phyloP scores from a whole-genome alignment of 2,797 vertebrate species.

The Nannoperca obscura region DNA sequence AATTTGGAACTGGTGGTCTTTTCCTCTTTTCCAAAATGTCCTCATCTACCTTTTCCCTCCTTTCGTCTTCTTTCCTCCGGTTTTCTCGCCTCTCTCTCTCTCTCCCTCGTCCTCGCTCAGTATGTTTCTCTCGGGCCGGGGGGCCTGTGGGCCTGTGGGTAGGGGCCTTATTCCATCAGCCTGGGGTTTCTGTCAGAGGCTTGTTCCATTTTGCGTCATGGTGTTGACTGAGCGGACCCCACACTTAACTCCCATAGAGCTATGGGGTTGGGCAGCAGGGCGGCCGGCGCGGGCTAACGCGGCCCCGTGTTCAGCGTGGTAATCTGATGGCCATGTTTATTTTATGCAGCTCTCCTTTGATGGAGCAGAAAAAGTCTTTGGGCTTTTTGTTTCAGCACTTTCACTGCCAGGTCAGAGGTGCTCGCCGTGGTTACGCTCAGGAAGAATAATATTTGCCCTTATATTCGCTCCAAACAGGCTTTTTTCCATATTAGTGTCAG shows the following conservation, averaged over 20 bases:
- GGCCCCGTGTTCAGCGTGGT: slow-evolving; percentile 86
- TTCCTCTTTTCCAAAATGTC: slow-evolving; percentile 67
- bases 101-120: slow-evolving; percentile 60
- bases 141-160: slow-evolving; percentile 84
- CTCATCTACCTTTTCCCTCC: slow-evolving; percentile 71
- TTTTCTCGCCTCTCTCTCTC: slow-evolving; percentile 59
- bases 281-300: slow-evolving; percentile 77
- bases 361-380: slow-evolving; percentile 89
- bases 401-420: slow-evolving; percentile 88
- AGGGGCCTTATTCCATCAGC: slow-evolving; percentile 88
- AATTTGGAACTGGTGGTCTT: slow-evolving; percentile 67
- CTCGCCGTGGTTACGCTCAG: slow-evolving; percentile 88
- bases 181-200: slow-evolving; percentile 88
- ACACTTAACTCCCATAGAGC: slow-evolving; percentile 87
- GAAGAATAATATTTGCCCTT: slow-evolving; percentile 91
- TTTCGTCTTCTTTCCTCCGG: slow-evolving; percentile 63
- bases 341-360: slow-evolving; percentile 90
- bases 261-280: slow-evolving; percentile 79
- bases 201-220: slow-evolving; percentile 92
- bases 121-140: slow-evolving; percentile 76
- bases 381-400: slow-evolving; percentile 89
- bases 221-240: slow-evolving; percentile 90
- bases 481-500: slow-evolving; percentile 90
- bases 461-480: slow-evolving; percentile 89
- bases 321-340: slow-evolving; percentile 91